phyloP scores from a whole-genome alignment of 1,140 invertebrate genomes.

The Hyles vespertilio region DNA sequence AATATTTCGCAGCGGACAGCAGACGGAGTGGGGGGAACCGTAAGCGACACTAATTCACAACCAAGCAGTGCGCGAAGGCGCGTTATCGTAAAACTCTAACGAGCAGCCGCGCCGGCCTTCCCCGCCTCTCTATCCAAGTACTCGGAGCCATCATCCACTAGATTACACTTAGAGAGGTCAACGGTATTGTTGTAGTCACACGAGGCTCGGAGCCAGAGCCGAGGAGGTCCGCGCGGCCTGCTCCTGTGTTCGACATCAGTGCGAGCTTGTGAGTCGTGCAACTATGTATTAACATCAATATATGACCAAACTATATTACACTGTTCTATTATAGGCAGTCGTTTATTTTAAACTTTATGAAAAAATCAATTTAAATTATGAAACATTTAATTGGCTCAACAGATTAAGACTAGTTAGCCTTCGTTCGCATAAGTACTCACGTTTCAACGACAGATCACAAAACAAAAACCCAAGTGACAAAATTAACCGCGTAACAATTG shows the following conservation, averaged over 20 bases:
- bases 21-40: constrained; percentile 21
- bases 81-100: constrained; percentile 11
- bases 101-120: background rate
- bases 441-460: constrained; percentile 1
- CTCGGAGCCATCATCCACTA: no score
- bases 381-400: background rate
- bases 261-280: constrained; percentile 35
- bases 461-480: constrained; percentile 10
- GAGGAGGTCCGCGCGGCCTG: background rate
- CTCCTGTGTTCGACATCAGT: constrained; percentile 15
- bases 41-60: constrained; percentile 46
- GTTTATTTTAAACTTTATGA: no score
- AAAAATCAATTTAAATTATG: background rate
- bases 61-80: constrained; percentile 31
- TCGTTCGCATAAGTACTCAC: background rate
- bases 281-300: constrained; percentile 17
- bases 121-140: background rate
- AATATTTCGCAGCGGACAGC: background rate
- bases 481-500: constrained; percentile 50
- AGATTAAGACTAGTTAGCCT: background rate
- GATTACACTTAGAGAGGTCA: no score
- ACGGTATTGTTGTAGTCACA: background rate
- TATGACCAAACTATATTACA: no score
- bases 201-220: background rate
- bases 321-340: no score